Evolutionary conservation across 2,113 vertebrate genomes (phyloP), one percentile per base, ranked within the genome.

Genomic region (Etheostoma cragini): DNA sequence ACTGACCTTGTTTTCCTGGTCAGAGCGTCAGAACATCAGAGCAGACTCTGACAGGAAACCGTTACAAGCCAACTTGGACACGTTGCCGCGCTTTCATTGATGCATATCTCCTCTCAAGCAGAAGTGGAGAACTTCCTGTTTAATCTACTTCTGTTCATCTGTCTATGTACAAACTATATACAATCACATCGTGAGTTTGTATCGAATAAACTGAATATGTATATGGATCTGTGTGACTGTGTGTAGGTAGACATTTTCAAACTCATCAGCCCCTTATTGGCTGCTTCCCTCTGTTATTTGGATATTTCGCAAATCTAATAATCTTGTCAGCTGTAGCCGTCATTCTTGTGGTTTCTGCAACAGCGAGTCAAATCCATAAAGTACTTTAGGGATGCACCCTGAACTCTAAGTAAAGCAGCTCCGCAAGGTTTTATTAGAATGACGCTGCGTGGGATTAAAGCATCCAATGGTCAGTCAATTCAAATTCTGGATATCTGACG

Each of bases 131-230:
- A 82, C 80, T 78, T 79, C 68, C 65, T 78, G 45, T 82, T 78
- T 45, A 49, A 68, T 78, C 83, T 86, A 76, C 38, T 72, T 77
- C 61, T 58, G 16, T 72, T 35, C 78, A 62, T 68, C 35, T 79
- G 75, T 52, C 38, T 86, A 80, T 89, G 26, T 91, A 91, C 90
- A 91, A 83, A 15, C 6, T 81, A 87, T 90, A 68, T 85, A 91
- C 89, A 94, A 70, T 80, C 57, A 78, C 60, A 81, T 42, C 49
- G 42, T 19, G 17, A 71, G 54, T 72, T 58, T 77, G 35, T 81
- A 81, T 74, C 75, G 11, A 73, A 63, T 60, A 50, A 12, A 45
- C 57, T 76, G n/a, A 73, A 57, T 6, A 67, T 82, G 78, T 64
- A 33, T 73, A 50, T 68, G 56, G 69, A 45, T 46, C 5, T 22